Evolutionary conservation across 1,140 invertebrate genomes (phyloP).

Genomic region (Conus betulinus): DNA sequence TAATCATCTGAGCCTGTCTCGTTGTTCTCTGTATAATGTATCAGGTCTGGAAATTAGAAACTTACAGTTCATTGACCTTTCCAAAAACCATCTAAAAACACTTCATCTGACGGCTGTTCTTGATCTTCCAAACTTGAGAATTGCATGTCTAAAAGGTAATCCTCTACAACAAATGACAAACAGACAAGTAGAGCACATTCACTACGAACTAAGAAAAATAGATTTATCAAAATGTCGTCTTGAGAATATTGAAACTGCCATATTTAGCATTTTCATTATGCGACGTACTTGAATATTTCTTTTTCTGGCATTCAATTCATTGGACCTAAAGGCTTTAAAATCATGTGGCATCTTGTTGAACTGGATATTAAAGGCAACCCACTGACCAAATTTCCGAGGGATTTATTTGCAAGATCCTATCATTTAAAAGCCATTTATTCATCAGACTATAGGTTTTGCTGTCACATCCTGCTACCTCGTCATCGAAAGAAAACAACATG

Average conservation of each 20-base stretch:
- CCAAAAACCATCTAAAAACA: background rate
- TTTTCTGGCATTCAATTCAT: background rate
- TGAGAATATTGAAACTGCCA: background rate
- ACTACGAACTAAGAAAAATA: background rate
- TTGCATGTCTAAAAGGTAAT: background rate
- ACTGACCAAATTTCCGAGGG: background rate
- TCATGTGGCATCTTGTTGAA: background rate
- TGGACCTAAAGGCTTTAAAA: background rate
- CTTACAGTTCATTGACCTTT: background rate
- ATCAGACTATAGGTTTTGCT: conserved; percentile 33
- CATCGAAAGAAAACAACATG: conserved; percentile 38
- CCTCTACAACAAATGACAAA: background rate
- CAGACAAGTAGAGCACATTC: background rate
- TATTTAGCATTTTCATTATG: conserved; percentile 13
- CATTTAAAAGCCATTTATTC: conserved; percentile 40
- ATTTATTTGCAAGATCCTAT: conserved; percentile 39
- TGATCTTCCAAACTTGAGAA: background rate
- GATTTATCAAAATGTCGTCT: background rate
- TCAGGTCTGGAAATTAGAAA: background rate
- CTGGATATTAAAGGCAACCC: background rate
- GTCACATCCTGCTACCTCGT: background rate
- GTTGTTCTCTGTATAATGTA: background rate
- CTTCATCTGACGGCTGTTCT: background rate
- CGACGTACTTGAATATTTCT: background rate
- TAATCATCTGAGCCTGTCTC: background rate